Percentiles rank a stretch among this genome's conserved stretches.
phyloP scores from a whole-genome alignment of 1,140 invertebrate genomes.

The Tribolium madens region DNA sequence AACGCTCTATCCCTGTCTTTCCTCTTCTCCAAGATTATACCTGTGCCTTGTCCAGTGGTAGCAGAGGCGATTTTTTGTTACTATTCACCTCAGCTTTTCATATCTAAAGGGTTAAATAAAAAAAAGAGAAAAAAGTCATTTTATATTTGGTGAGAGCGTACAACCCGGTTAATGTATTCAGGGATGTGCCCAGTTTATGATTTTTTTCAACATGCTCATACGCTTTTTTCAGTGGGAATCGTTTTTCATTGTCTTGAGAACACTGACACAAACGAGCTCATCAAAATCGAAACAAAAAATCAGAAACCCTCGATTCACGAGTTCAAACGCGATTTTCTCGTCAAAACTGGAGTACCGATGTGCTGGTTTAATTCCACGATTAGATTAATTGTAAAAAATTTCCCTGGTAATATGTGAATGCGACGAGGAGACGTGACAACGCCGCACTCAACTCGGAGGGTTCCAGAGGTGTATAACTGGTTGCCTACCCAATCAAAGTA shows the following conservation, averaged over 20 bases:
- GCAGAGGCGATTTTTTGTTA: constrained; percentile 33
- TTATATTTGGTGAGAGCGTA: constrained; percentile 32
- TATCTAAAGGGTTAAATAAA: constrained; percentile 37
- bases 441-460: background rate
- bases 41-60: constrained; percentile 27
- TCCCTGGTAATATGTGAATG: background rate
- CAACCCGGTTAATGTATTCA: constrained; percentile 28
- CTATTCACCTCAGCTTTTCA: constrained; percentile 24
- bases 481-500: background rate
- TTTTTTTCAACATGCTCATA: constrained; percentile 18
- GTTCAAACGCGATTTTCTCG: too few relatives aligned
- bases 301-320: too few relatives aligned
- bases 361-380: too few relatives aligned
- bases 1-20: constrained; percentile 23
- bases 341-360: too few relatives aligned
- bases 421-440: background rate
- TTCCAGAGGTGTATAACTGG: background rate
- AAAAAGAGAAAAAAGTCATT: constrained; percentile 35
- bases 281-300: background rate
- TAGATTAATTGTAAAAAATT: too few relatives aligned
- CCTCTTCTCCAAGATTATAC: constrained; percentile 21
- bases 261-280: background rate
- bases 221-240: constrained; percentile 20
- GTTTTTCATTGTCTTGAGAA: background rate
- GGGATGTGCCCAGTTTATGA: constrained; percentile 19